These are phyloP conservation scores for Ploceus nigricollis DNA, from an alignment of 2,113 vertebrate species.

Conservation along the genomic window DNA sequence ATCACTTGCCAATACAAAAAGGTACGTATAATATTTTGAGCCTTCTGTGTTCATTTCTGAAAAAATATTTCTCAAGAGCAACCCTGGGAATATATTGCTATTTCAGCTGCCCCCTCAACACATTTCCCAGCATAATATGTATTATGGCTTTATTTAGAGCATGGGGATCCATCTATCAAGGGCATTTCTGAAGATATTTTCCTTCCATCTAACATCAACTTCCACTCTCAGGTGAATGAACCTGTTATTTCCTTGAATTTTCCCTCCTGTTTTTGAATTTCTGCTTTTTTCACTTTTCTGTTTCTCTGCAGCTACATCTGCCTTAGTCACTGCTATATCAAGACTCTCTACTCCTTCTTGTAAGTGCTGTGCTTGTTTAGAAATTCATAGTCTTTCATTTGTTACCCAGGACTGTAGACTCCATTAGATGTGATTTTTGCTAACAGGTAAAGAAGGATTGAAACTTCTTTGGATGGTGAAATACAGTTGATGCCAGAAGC, in stretches of 20 bases:
- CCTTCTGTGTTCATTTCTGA: not conserved
- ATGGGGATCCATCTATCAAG: not conserved
- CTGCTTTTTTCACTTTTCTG: not conserved
- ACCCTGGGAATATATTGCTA: not conserved
- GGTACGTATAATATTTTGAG: not conserved
- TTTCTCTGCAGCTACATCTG: not conserved
- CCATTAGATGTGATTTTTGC: not conserved
- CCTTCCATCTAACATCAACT: not conserved
- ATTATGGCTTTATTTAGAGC: slow-evolving; percentile 12
- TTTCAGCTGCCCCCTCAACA: not conserved
- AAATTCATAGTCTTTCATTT: not conserved
- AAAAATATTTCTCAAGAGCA: slow-evolving; percentile 1
- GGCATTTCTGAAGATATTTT: slow-evolving; percentile 18
- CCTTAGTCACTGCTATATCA: not conserved
- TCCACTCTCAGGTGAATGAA: not conserved
- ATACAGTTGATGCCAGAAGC: not conserved
- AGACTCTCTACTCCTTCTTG: not conserved
- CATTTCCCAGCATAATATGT: not conserved
- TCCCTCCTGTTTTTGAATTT: not conserved
- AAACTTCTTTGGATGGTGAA: not conserved
- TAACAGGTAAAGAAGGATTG: not conserved
- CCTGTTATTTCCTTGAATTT: not conserved
- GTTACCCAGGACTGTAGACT: not conserved
- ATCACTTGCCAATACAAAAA: not conserved
- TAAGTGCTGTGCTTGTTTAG: not conserved